Evolutionary conservation across 2,888 invertebrate genomes (phyloP).

Genomic region (Neoitamus cyanurus): DNA sequence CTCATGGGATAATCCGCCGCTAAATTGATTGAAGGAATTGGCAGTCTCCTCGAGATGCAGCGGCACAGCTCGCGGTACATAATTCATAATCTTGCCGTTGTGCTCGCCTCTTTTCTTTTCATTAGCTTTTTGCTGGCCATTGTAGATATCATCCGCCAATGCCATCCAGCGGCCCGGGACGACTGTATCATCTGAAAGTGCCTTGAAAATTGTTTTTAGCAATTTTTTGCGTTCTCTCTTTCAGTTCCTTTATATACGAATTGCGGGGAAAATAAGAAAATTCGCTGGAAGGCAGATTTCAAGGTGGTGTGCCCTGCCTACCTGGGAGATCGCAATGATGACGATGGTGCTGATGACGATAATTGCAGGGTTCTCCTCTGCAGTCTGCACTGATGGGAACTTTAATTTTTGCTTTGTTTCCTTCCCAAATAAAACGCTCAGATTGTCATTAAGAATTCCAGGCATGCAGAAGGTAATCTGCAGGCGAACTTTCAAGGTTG

Average conservation of each 20-base stretch:
- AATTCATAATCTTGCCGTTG: constrained; percentile 8
- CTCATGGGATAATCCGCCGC: neutral
- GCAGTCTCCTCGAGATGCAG: neutral
- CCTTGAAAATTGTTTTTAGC: neutral
- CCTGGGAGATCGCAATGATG: neutral
- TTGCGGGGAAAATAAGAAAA: neutral
- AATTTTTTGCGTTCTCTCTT: neutral
- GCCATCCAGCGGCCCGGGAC: neutral
- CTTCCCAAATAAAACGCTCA: neutral
- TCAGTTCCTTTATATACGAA: neutral
- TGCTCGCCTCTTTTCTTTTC: neutral
- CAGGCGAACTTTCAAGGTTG: neutral
- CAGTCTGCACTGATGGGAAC: neutral
- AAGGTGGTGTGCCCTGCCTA: neutral
- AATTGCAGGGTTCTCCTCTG: neutral
- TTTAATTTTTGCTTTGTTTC: neutral
- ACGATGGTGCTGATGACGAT: neutral
- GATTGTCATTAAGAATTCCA: constrained; percentile 18
- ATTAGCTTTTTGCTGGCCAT: neutral
- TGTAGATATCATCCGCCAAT: neutral
- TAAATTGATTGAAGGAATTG: constrained; percentile 8
- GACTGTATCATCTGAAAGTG: neutral
- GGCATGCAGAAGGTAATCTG: neutral
- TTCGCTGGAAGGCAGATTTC: neutral
- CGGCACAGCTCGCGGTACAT: neutral